Conservation (phyloP, 2,797 vertebrate species). For the Parauchenoglanis ngamensis region DNA sequence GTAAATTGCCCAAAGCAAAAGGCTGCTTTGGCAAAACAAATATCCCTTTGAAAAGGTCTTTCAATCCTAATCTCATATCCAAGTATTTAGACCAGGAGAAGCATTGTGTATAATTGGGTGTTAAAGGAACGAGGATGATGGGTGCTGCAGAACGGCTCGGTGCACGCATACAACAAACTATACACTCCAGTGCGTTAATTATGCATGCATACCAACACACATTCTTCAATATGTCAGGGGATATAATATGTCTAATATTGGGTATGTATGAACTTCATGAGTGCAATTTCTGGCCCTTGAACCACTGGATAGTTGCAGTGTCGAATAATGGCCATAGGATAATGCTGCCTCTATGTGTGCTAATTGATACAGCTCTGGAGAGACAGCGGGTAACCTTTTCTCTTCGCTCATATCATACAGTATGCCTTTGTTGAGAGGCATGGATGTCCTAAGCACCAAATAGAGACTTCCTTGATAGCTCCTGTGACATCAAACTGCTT, state of each 20-base stretch:
- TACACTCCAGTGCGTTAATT: conserved; percentile 45
- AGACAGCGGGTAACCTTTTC: conserved; percentile 44
- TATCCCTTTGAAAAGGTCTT: conserved; percentile 56
- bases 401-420: conserved; percentile 50
- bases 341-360: conserved; percentile 55
- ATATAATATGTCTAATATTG: conserved; percentile 38
- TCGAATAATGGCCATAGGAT: conserved; percentile 48
- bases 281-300: conserved; percentile 54
- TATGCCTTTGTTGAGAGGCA: conserved; percentile 51
- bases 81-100: conserved; percentile 52
- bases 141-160: conserved; percentile 23
- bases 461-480: conserved; percentile 50
- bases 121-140: conserved; percentile 37
- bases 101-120: conserved; percentile 48
- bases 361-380: conserved; percentile 47
- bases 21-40: conserved; percentile 62
- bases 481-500: conserved; percentile 42
- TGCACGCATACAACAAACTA: conserved; percentile 42
- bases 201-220: conserved; percentile 48
- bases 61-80: conserved; percentile 55
- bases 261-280: conserved; percentile 42
- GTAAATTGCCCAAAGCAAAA: conserved; percentile 48
- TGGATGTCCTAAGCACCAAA: conserved; percentile 42
- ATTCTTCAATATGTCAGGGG: conserved; percentile 45
- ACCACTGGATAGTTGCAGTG: conserved; percentile 55